Evolutionary conservation across 2,797 vertebrate species (phyloP), one percentile per base, ranked within the genome.

Genomic region (Remorina albescens): DNA sequence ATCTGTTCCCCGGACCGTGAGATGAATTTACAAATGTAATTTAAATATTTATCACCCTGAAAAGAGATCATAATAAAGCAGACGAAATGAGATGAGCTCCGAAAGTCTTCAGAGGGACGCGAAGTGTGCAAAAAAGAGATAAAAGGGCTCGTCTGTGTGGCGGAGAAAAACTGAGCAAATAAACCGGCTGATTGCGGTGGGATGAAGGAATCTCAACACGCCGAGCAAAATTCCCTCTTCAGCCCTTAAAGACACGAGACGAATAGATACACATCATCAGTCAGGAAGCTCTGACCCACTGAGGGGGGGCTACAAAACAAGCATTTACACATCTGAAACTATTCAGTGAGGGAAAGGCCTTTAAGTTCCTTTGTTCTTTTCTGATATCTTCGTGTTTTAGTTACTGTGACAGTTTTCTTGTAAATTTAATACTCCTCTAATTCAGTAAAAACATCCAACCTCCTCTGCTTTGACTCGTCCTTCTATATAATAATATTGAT

Each of bases 41-140:
- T 73, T 37, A 63, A 71, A 28, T 46, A 71, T 64, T 59, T 16
- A 59, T 69, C 55, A 46, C 50, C 74, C 50, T 42, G 59, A 42
- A 49, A 62, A 46, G 8, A 54, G 16, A 0, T 0, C 5, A 16
- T 23, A 4, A 25, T 25, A 36, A 64, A 47, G 10, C 58, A 15
- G 11, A 25, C 18, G 21, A 23, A 15, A 16, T 8, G 55, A 55
- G 16, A 54, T 1, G 4, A 37, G 39, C 41, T 37, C 10, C n/a
- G 47, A 49, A n/a, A 49, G 23, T 21, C n/a, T 4, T 30, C 46
- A 21, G 71, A 65, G 61, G 23, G 6, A 57, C 4, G 3, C 1
- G 6, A 34, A 21, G 51, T 10, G n/a, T 1, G 5, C 41, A 23
- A 54, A 37, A 37, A 57, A 57, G 42, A 47, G 56, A 39, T 25